Percentiles rank a stretch among this genome's conserved stretches.
phyloP scores from a whole-genome alignment of 1,140 invertebrate genomes.

The Holcopasites calliopsidis region DNA sequence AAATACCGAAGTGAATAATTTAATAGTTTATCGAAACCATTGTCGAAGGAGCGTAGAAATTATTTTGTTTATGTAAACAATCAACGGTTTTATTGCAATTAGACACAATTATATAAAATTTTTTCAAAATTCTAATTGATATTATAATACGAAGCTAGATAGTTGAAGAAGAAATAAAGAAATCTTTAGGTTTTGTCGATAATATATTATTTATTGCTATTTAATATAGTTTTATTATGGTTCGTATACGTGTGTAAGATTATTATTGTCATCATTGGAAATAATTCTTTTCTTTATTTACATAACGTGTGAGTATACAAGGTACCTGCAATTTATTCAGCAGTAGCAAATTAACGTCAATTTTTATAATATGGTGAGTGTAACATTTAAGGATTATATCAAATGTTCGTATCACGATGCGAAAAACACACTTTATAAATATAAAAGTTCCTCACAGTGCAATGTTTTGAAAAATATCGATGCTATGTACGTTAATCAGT shows the following conservation, averaged over 20 bases:
- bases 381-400: slow-evolving; percentile 9
- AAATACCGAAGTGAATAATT: background rate
- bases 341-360: slow-evolving; percentile 46
- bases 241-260: background rate
- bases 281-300: slow-evolving; percentile 50
- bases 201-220: background rate
- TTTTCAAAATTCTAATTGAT: background rate
- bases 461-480: background rate
- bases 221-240: too few species aligned
- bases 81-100: too few species aligned
- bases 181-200: background rate
- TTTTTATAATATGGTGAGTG: slow-evolving; percentile 60
- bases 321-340: slow-evolving; percentile 30
- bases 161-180: background rate
- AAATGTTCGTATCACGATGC: slow-evolving; percentile 7
- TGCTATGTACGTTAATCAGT: too few species aligned
- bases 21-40: background rate
- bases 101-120: background rate
- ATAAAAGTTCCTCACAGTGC: background rate
- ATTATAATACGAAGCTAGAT: background rate
- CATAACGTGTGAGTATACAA: slow-evolving; percentile 57
- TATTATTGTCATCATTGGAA: background rate
- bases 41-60: too few species aligned
- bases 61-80: background rate
- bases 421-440: background rate